phyloP scores from a whole-genome alignment of 2,888 invertebrate species.

The Athalia circularis region DNA sequence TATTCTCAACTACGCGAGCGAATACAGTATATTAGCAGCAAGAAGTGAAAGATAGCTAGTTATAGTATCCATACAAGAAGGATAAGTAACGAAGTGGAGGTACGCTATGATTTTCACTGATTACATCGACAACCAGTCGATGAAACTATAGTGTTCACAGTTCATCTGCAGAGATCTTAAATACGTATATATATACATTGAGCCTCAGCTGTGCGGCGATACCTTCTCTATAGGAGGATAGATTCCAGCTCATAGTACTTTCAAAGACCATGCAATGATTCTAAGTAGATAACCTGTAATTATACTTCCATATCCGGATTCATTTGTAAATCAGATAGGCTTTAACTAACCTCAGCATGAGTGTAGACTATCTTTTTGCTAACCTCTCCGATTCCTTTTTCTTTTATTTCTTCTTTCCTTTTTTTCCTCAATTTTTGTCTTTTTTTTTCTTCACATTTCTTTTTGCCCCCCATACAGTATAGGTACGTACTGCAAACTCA shows the following conservation, averaged over 20 bases:
- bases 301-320: conserved; percentile 42
- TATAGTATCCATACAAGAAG: too few relatives aligned
- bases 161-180: conserved; percentile 2
- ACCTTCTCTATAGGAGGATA: not conserved
- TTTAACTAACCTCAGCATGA: not conserved
- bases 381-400: not conserved
- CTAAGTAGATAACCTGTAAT: conserved; percentile 29
- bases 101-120: conserved; percentile 40
- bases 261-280: conserved; percentile 36
- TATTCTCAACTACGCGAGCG: too few relatives aligned
- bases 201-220: not conserved
- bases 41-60: too few relatives aligned
- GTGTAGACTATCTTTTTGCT: not conserved
- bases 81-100: not conserved
- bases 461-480: not conserved
- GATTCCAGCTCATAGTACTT: not conserved
- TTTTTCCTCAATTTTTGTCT: not conserved
- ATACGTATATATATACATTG: too few relatives aligned
- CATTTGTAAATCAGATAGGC: conserved; percentile 42
- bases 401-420: not conserved
- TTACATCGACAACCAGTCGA: conserved; percentile 35
- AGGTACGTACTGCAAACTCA: not conserved
- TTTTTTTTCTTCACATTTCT: not conserved
- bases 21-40: too few relatives aligned
- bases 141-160: conserved; percentile 33